These are phyloP conservation scores for Linyphia triangularis DNA, from an alignment of 2,888 invertebrate genomes.

Conservation along the genomic window DNA sequence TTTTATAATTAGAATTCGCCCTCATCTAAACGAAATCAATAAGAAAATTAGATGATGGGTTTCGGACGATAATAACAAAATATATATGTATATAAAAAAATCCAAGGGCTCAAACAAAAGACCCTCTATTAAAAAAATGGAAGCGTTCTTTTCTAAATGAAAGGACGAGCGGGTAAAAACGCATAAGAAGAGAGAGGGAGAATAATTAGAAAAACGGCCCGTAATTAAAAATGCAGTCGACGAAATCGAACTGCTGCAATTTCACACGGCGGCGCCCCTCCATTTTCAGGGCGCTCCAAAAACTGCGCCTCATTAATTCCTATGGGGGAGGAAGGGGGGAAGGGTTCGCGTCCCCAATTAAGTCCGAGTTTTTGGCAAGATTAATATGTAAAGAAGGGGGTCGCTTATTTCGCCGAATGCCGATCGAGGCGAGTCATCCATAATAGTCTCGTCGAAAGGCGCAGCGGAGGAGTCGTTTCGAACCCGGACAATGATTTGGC, in stretches of 20 bases:
- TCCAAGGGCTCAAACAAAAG: not conserved
- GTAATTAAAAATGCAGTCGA: conserved; percentile 70
- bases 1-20: not conserved
- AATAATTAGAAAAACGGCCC: conserved; percentile 55
- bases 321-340: not conserved
- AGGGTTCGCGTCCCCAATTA: conserved; percentile 44
- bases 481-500: conserved; percentile 63
- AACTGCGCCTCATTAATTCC: conserved; percentile 57
- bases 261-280: conserved; percentile 44
- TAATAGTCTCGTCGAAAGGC: conserved; percentile 56
- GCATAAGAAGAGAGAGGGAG: conserved; percentile 23
- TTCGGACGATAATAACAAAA: not conserved
- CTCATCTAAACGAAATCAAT: conserved; percentile 68
- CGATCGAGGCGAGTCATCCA: conserved; percentile 58
- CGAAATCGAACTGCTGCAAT: conserved; percentile 71
- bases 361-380: conserved; percentile 56
- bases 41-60: conserved; percentile 71
- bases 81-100: not conserved
- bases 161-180: conserved; percentile 21
- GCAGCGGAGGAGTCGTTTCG: conserved; percentile 37
- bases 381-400: conserved; percentile 72
- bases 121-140: not conserved
- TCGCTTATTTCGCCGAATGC: conserved; percentile 59
- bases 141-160: conserved; percentile 30
- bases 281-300: conserved; percentile 50